A percentile compares a stretch with the other conserved stretches of the same genome.
phyloP scores from a whole-genome alignment of 2,113 vertebrate species.

The Guaruba guarouba region DNA sequence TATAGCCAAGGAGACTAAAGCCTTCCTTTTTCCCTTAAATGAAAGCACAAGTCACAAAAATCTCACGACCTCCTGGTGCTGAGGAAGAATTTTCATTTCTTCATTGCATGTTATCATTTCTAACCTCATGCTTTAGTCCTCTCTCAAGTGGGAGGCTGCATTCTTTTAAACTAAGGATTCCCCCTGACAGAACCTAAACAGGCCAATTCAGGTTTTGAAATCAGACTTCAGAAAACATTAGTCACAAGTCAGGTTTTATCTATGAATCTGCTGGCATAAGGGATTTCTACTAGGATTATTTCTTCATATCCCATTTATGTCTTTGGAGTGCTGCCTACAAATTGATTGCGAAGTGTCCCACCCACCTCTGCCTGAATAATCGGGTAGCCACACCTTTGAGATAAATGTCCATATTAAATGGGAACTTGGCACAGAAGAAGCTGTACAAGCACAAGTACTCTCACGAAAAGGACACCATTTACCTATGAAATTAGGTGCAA shows the following conservation, averaged over 20 bases:
- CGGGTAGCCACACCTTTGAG: neutral
- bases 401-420: neutral
- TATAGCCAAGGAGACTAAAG: neutral
- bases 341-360: neutral
- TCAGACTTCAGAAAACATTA: neutral
- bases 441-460: neutral
- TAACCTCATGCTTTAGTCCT: neutral
- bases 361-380: neutral
- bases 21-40: neutral
- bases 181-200: neutral
- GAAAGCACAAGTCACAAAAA: neutral
- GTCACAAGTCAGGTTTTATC: neutral
- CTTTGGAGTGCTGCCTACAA: neutral
- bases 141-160: neutral
- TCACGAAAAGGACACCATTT: constrained; percentile 65
- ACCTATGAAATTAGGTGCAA: constrained; percentile 87
- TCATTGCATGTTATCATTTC: neutral
- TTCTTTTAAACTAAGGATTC: neutral
- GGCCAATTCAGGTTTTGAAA: neutral
- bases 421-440: neutral
- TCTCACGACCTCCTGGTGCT: neutral
- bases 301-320: neutral
- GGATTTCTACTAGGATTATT: neutral
- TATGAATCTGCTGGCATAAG: neutral
- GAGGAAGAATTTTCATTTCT: neutral